Base-by-base conservation (phyloP, 2,797 vertebrate genomes). In the Nannoperca obscura region DNA sequence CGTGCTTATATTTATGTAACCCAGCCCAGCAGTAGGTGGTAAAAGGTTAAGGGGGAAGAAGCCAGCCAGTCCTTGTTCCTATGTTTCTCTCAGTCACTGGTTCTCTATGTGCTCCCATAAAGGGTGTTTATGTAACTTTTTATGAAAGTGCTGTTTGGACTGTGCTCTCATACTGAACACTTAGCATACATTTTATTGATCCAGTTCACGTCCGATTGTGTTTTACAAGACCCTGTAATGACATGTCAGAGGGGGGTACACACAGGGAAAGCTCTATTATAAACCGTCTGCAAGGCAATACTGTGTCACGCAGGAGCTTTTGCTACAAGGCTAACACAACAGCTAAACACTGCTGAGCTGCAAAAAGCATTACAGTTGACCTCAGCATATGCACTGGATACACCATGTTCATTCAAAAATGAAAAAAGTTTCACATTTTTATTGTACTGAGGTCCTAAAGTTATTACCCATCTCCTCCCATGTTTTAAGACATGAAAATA, bases 121-220 rank as follows among this genome's bases (percentile, higher is more conserved):
- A 60, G 1, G 0, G 7, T 6, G 2, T 6, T 30, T 7, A 34
- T 66, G 12, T 68, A 20, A 74, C 17, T 15, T 46, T 30, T 14
- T 62, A 60, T 63, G 34, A 46, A 53, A 36, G 3, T 12, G 14
- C 12, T 40, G 44, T 30, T n/a, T 68, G 60, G 42, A 82, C 79
- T 80, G 0, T 83, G 81, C 20, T 73, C 76, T 27, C 30, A 10
- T 20, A 13, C 0, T 52, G 20, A 50, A 22, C 42, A 24, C 50
- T 8, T 3, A 3, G 3, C 0, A 6, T 19, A n/a, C 12, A 13
- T 46, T 60, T 81, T 68, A 63, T 55, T 78, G 61, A 42, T 55
- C 62, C 9, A 10, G 3, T 22, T 53, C 36, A 64, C 27, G n/a
- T 58, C 20, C 50, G 7, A 42, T 47, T 0, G 0, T 2, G 67